phyloP scores from a whole-genome alignment of 1,140 invertebrate genomes.

The Hyles euphorbiae region DNA sequence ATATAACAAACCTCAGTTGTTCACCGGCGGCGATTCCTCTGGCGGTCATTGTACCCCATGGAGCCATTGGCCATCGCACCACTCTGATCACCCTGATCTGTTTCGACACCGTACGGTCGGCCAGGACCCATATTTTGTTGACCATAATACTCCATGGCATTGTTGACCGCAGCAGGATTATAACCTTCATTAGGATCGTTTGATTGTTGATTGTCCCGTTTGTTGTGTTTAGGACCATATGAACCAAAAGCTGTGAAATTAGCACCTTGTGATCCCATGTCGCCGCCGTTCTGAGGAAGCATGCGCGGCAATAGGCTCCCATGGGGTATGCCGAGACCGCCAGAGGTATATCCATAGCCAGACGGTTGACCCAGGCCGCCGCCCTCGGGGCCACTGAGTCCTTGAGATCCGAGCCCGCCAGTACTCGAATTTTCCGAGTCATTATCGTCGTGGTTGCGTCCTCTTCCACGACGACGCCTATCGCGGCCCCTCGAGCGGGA shows the following conservation, averaged over 20 bases:
- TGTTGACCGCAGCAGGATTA: constrained; percentile 30
- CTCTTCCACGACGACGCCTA: constrained; percentile 59
- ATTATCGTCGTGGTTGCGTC: constrained; percentile 51
- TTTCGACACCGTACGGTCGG: constrained; percentile 38
- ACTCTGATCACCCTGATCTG: constrained; percentile 39
- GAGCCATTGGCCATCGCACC: constrained; percentile 61
- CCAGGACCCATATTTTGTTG: constrained; percentile 58
- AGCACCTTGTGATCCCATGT: constrained; percentile 44
- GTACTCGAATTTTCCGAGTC: constrained; percentile 41
- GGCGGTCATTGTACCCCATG: constrained; percentile 71
- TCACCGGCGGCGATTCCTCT: constrained; percentile 70
- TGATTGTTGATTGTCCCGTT: constrained; percentile 31
- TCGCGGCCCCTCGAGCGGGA: constrained; percentile 45
- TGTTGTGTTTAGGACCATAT: constrained; percentile 52
- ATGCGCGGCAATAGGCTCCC: constrained; percentile 63
- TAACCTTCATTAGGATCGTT: constrained; percentile 31
- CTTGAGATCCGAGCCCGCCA: constrained; percentile 39
- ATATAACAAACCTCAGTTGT: constrained; percentile 68
- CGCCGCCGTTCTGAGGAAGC: constrained; percentile 48
- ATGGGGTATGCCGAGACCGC: constrained; percentile 63
- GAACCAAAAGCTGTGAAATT: constrained; percentile 68
- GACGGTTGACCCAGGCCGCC: constrained; percentile 41
- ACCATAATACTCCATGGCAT: constrained; percentile 44
- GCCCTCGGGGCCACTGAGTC: constrained; percentile 25
- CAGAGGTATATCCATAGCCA: constrained; percentile 45